Evolutionary conservation across 2,888 invertebrate genomes (phyloP).

Genomic region (Diaperis boleti): DNA sequence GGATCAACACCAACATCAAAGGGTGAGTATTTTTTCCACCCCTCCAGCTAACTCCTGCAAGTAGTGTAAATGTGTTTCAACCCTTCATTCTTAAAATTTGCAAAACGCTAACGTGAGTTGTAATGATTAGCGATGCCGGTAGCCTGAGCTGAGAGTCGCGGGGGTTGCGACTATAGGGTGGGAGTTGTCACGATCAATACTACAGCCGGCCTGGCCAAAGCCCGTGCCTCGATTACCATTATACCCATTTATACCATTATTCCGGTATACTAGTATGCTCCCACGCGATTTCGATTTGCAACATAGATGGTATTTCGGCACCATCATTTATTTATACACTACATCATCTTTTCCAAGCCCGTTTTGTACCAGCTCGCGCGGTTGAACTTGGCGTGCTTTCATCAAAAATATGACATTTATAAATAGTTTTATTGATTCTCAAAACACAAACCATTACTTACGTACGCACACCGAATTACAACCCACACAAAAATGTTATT

Average conservation of each 20-base stretch:
- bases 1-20: constrained; percentile 51
- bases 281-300: constrained; percentile 42
- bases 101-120: constrained; percentile 41
- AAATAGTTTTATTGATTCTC: constrained; percentile 39
- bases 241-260: constrained; percentile 52
- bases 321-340: constrained; percentile 9
- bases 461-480: constrained; percentile 22
- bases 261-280: no score
- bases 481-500: constrained; percentile 5
- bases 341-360: background rate
- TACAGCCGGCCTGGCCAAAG: constrained; percentile 62
- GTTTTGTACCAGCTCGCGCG: constrained; percentile 32
- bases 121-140: constrained; percentile 53
- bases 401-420: constrained; percentile 35
- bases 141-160: constrained; percentile 46
- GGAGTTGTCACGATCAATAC: constrained; percentile 64
- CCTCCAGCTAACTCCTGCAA: background rate
- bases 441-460: constrained; percentile 32
- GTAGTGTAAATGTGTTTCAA: constrained; percentile 21
- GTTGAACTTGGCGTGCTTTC: constrained; percentile 21
- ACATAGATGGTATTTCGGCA: constrained; percentile 23
- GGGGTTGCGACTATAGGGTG: constrained; percentile 56
- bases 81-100: constrained; percentile 43
- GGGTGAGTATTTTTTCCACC: constrained; percentile 48
- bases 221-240: constrained; percentile 54